A percentile compares a stretch with the other conserved stretches of the same genome.
Evolutionary conservation across 1,140 invertebrate genomes (phyloP).

Genomic region (Papilio machaon): DNA sequence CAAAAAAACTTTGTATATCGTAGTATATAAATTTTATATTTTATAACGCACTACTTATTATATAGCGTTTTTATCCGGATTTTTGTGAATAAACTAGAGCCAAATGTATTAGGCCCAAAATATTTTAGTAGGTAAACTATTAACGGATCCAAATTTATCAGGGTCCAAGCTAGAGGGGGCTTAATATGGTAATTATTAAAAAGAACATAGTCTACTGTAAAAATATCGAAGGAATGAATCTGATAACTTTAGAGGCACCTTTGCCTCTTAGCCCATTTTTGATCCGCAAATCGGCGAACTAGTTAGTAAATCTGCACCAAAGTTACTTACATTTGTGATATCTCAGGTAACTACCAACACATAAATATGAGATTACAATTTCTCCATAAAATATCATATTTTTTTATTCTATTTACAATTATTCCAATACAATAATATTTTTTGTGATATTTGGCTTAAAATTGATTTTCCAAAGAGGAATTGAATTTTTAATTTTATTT

Average conservation of each 20-base stretch:
- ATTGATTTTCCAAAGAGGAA: conserved; percentile 57
- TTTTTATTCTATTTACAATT: conserved; percentile 55
- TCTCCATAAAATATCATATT: conserved; percentile 58
- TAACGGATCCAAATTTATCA: background rate
- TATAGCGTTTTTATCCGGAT: background rate
- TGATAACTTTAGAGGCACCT: background rate
- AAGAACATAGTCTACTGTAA: too few relatives aligned
- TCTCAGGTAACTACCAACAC: conserved; percentile 72
- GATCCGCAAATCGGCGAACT: background rate
- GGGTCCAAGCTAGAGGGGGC: too few relatives aligned
- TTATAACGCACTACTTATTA: background rate
- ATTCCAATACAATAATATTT: conserved; percentile 63
- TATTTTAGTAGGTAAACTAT: background rate
- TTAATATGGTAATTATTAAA: too few relatives aligned
- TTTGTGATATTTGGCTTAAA: conserved; percentile 77
- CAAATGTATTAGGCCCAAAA: conserved; percentile 26
- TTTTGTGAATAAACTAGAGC: background rate
- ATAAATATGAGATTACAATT: conserved; percentile 72
- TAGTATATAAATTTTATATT: background rate
- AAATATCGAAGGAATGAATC: background rate
- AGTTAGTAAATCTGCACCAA: conserved; percentile 58
- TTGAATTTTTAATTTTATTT: conserved; percentile 46
- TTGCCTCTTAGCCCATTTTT: background rate
- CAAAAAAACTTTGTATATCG: background rate
- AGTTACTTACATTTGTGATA: conserved; percentile 66